Evolutionary conservation across 2,797 vertebrate species (phyloP).

Genomic region (Cirrhinus molitorella): DNA sequence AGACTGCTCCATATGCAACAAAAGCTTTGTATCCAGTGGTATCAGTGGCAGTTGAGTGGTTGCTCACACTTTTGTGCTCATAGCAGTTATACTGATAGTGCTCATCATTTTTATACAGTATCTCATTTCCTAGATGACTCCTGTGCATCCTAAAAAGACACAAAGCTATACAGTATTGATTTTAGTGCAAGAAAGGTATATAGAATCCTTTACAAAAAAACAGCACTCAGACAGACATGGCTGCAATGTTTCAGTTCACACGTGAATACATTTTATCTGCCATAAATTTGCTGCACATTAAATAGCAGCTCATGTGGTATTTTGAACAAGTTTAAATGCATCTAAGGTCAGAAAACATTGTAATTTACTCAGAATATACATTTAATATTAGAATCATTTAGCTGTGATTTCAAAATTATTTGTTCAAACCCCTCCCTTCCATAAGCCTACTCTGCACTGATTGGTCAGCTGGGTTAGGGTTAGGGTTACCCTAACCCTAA

Average conservation of each 20-base stretch:
- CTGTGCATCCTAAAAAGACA: not conserved
- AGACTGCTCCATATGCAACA: slow-evolving; percentile 1
- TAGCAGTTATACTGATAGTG: not conserved
- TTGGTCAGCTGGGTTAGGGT: no score
- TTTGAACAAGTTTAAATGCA: no score
- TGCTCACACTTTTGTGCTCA: not conserved
- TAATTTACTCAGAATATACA: no score
- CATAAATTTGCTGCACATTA: not conserved
- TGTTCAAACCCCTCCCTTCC: no score
- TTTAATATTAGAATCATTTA: no score
- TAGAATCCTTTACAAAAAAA: not conserved
- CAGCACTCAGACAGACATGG: not conserved
- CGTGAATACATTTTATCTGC: not conserved
- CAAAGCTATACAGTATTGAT: not conserved
- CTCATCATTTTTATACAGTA: not conserved
- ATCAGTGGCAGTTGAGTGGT: not conserved
- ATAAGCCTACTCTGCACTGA: no score
- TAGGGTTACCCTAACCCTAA: no score
- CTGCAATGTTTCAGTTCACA: not conserved
- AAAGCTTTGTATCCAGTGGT: not conserved
- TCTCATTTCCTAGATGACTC: not conserved
- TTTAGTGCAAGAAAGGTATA: not conserved
- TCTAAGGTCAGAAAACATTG: no score
- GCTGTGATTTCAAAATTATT: no score
- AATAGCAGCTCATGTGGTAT: no score